A percentile compares a stretch with the other conserved stretches of the same genome.
Evolutionary conservation across 2,113 vertebrate genomes (phyloP).

Genomic region (Garra rufa): DNA sequence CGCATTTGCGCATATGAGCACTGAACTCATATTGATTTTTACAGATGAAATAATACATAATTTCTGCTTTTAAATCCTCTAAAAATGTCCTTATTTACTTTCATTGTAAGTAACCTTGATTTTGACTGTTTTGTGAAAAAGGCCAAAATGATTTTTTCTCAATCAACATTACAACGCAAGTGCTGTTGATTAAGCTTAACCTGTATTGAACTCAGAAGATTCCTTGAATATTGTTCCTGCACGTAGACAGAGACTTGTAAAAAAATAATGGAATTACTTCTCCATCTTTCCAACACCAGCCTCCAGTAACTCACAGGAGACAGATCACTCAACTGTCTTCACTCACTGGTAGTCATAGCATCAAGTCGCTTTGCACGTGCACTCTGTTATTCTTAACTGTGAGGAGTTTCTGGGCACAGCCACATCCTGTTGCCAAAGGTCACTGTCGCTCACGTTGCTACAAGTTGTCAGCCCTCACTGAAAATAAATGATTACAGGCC

Average conservation of each 20-base stretch:
- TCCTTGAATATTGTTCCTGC: too few species aligned
- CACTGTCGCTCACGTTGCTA: background rate
- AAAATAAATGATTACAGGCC: background rate
- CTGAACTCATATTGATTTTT: background rate
- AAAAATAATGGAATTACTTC: background rate
- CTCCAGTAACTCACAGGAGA: background rate
- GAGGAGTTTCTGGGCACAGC: background rate
- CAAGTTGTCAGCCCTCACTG: background rate
- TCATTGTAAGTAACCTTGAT: background rate
- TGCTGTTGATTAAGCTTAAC: too few species aligned
- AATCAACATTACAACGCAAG: background rate
- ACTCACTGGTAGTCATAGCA: background rate
- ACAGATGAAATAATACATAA: background rate
- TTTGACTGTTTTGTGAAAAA: background rate
- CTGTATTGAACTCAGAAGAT: too few species aligned
- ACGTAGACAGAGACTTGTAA: too few species aligned
- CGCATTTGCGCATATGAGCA: background rate
- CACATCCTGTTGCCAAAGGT: slow-evolving; percentile 19
- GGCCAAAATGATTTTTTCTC: background rate
- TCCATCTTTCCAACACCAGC: background rate
- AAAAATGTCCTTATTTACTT: background rate
- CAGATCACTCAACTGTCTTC: background rate
- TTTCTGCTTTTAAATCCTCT: background rate
- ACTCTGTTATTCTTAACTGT: background rate
- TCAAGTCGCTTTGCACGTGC: background rate